phyloP scores from a whole-genome alignment of 2,888 invertebrate genomes.

The Scelioninae gen. 1 region DNA sequence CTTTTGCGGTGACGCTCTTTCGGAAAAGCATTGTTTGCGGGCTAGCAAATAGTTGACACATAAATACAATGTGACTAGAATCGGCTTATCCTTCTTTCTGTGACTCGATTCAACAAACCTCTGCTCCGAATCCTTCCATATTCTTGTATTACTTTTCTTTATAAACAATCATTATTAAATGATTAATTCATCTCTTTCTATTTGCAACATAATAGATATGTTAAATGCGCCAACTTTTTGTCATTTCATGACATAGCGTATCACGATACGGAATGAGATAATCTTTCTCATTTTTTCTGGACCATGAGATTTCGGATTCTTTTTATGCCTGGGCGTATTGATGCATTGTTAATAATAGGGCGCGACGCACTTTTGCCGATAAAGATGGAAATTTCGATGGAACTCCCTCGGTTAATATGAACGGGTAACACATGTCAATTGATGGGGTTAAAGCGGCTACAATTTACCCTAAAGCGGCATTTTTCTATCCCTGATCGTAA shows the following conservation, averaged over 20 bases:
- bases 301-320: conserved; percentile 52
- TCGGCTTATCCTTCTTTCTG: conserved; percentile 74
- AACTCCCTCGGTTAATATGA: conserved; percentile 70
- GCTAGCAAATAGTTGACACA: conserved; percentile 62
- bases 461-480: conserved; percentile 82
- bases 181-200: conserved; percentile 18
- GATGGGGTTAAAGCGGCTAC: conserved; percentile 76
- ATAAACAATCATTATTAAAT: conserved; percentile 35
- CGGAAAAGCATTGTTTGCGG: conserved; percentile 59
- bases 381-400: conserved; percentile 79
- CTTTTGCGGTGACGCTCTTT: conserved; percentile 71
- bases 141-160: not conserved
- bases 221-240: conserved; percentile 11
- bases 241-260: conserved; percentile 48
- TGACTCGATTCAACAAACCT: conserved; percentile 69
- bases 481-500: conserved; percentile 79
- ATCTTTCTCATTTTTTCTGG: conserved; percentile 40
- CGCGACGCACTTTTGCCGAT: conserved; percentile 73
- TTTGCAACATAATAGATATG: conserved; percentile 2
- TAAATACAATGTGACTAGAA: conserved; percentile 64
- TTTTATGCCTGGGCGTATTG: conserved; percentile 51
- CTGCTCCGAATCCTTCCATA: not conserved
- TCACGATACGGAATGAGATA: conserved; percentile 44
- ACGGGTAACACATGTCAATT: conserved; percentile 75
- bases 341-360: conserved; percentile 65